Percentiles rank a stretch among this genome's conserved stretches.
phyloP scores from a whole-genome alignment of 2,797 vertebrate genomes.

The Hephaestus fuliginosus region DNA sequence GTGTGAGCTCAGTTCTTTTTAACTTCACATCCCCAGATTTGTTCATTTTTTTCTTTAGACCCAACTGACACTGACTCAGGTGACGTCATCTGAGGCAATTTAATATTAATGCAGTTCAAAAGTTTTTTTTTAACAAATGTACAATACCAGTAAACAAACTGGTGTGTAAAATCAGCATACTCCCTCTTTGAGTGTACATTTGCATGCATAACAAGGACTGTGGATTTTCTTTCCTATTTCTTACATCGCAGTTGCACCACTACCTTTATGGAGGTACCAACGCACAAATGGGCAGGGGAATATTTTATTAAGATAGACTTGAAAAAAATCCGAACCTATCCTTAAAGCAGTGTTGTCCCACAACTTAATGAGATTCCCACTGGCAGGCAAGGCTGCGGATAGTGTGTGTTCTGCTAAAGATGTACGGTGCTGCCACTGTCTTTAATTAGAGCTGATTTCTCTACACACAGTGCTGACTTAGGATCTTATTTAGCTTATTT shows the following conservation, averaged over 20 bases:
- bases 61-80: not conserved
- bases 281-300: not conserved
- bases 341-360: slow-evolving; percentile 5
- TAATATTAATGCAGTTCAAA: not conserved
- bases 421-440: slow-evolving; percentile 2
- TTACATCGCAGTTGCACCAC: not conserved
- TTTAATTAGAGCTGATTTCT: slow-evolving; percentile 46
- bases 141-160: too few relatives aligned
- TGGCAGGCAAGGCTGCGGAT: slow-evolving; percentile 25
- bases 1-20: not conserved
- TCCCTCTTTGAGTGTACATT: not conserved
- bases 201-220: not conserved
- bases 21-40: not conserved
- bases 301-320: slow-evolving; percentile 4
- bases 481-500: slow-evolving; percentile 50
- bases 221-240: slow-evolving; percentile 8
- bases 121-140: not conserved
- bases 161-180: too few relatives aligned
- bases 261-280: not conserved
- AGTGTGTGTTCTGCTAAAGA: slow-evolving; percentile 33
- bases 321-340: slow-evolving; percentile 43
- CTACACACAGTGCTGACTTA: slow-evolving; percentile 39
- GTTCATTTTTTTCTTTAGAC: not conserved
- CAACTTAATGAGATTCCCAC: slow-evolving; percentile 33
- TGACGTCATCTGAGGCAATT: not conserved